Evolutionary conservation across 2,113 vertebrate species (phyloP).

Genomic region (Pelvicachromis taeniatus): DNA sequence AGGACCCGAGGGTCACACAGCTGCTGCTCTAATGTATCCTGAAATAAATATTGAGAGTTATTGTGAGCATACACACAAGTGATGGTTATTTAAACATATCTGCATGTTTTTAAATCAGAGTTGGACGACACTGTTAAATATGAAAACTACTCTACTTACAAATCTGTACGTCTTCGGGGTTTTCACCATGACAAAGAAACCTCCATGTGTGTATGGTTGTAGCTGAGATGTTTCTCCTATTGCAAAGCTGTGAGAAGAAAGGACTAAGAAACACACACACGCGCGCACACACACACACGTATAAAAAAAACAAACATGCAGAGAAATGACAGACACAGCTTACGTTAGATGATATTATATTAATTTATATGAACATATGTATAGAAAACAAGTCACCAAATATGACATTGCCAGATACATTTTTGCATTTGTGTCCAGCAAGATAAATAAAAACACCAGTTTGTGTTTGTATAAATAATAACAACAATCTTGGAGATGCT

Average conservation of each 20-base stretch:
- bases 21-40: slow-evolving; percentile 88
- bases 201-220: slow-evolving; percentile 87
- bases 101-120: neutral
- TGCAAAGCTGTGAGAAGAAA: slow-evolving; percentile 89
- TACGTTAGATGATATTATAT: neutral
- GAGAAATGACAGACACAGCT: neutral
- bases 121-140: neutral
- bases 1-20: slow-evolving; percentile 83
- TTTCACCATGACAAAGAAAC: slow-evolving; percentile 89
- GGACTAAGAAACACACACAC: slow-evolving; percentile 68
- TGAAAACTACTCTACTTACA: slow-evolving; percentile 76
- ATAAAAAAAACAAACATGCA: neutral
- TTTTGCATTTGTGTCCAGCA: neutral
- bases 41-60: slow-evolving; percentile 4
- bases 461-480: neutral
- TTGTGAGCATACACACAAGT: neutral
- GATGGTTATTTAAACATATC: neutral
- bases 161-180: slow-evolving; percentile 83
- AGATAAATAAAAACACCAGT: neutral
- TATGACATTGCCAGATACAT: neutral
- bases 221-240: slow-evolving; percentile 86
- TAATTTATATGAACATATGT: neutral
- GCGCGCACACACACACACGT: neutral
- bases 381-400: neutral
- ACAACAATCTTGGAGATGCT: neutral